Evolutionary conservation across 2,797 vertebrate genomes (phyloP).

Genomic region (Enteromius unitaeniatus): DNA sequence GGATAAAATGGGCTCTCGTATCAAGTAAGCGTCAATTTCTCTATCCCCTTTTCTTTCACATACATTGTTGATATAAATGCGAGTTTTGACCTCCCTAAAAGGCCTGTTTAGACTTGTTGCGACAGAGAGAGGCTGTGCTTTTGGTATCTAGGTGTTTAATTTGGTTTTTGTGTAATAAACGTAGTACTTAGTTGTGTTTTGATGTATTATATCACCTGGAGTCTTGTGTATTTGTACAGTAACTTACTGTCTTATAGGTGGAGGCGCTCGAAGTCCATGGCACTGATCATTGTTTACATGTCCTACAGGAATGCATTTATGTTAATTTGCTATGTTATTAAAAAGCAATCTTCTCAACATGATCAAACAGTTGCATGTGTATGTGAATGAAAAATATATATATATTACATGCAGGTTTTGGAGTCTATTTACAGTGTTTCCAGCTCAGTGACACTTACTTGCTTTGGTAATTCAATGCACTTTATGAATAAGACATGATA

Average conservation of each 20-base stretch:
- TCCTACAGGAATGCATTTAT: neutral
- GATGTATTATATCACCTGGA: neutral
- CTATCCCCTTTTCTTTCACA: neutral
- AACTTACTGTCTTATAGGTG: neutral
- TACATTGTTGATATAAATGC: slow-evolving; percentile 35
- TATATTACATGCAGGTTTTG: neutral
- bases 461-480: slow-evolving; percentile 39
- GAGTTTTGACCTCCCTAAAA: slow-evolving; percentile 36
- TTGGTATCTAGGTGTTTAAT: neutral
- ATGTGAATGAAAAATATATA: neutral
- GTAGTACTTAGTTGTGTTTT: neutral
- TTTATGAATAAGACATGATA: slow-evolving; percentile 34
- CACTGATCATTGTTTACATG: slow-evolving; percentile 30
- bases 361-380: neutral
- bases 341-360: neutral
- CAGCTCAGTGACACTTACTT: slow-evolving; percentile 3
- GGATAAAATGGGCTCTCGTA: slow-evolving; percentile 78
- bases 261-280: neutral
- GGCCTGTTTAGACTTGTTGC: slow-evolving; percentile 74
- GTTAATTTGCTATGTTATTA: neutral
- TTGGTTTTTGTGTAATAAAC: slow-evolving; percentile 6
- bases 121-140: slow-evolving; percentile 59
- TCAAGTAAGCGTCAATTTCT: slow-evolving; percentile 74
- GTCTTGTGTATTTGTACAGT: neutral
- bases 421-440: neutral